Evolutionary conservation across 2,113 vertebrate genomes (phyloP).

Genomic region (Epinephelus lanceolatus): DNA sequence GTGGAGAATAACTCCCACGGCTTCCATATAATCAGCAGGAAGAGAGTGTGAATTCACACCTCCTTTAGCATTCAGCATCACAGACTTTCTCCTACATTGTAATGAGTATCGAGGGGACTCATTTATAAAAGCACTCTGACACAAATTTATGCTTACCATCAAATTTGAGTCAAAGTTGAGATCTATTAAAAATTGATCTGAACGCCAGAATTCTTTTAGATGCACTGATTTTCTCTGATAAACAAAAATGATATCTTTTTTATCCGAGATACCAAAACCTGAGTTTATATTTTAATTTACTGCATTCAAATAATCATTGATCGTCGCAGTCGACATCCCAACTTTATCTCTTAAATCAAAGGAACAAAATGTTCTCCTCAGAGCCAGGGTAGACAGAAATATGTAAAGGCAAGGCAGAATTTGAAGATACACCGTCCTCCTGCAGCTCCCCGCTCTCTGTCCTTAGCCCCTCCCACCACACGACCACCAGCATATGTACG

Average conservation of each 20-base stretch:
- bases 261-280: neutral
- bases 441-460: too few relatives aligned
- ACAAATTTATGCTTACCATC: slow-evolving; percentile 45
- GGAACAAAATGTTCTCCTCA: neutral
- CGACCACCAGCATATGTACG: too few relatives aligned
- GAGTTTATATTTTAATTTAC: neutral
- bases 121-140: slow-evolving; percentile 42
- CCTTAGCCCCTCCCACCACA: too few relatives aligned
- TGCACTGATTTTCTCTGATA: slow-evolving; percentile 5
- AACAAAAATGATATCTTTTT: neutral
- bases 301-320: neutral
- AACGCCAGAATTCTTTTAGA: slow-evolving; percentile 15
- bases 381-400: too few relatives aligned
- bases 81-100: slow-evolving; percentile 20
- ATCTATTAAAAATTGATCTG: slow-evolving; percentile 42
- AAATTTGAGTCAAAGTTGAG: slow-evolving; percentile 31
- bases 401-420: too few relatives aligned
- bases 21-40: slow-evolving; percentile 25
- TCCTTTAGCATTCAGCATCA: slow-evolving; percentile 18
- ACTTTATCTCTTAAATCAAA: neutral
- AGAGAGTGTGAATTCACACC: neutral
- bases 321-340: neutral
- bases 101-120: slow-evolving; percentile 50
- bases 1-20: slow-evolving; percentile 23
- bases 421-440: too few relatives aligned